Evolutionary conservation across 2,888 invertebrate genomes (phyloP), one percentile per base, ranked within the genome.

Genomic region (Phaedon cochleariae): DNA sequence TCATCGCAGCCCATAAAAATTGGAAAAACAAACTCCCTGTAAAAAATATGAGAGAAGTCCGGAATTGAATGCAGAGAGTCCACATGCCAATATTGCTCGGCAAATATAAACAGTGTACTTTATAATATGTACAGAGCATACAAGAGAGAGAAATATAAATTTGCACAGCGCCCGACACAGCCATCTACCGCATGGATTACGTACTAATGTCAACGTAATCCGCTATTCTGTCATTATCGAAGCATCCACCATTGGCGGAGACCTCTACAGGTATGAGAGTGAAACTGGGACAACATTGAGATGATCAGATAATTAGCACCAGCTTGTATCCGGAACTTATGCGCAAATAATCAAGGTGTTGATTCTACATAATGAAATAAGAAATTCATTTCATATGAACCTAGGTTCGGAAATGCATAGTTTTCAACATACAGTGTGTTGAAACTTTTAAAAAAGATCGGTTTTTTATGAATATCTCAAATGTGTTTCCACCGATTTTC

Each of bases 71-170:
- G 74, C 74, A 73, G 72, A 73, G 72, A 77, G 78, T 80, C 77
- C 78, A 80, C 78, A 80, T 71, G 77, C 76, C 80, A 77, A 80
- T 80, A 81, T 80, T 80, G 78, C 79, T 80, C 72, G 65, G 77
- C 78, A 81, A 81, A 81, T 81, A 81, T 79, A 80, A 80, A 81
- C 80, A 81, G 77, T 79, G 77, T 77, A 79, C 79, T 79, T 79
- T 80, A 78, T 80, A 79, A 79, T 81, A 80, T 80, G 80, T 80
- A 79, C 80, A 76, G 73, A 80, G 79, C 77, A 79, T 73, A 79
- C 78, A 80, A 76, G 75, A 76, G 79, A 76, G 79, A 76, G 77
- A 77, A 78, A 76, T 75, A 77, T 76, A 79, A 81, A 79, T 78
- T 80, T 79, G 70, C 77, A 79, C 76, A 79, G 76, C 65, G 74